Conservation (phyloP, 2,888 invertebrate genomes). For the Melitaea athalia region DNA sequence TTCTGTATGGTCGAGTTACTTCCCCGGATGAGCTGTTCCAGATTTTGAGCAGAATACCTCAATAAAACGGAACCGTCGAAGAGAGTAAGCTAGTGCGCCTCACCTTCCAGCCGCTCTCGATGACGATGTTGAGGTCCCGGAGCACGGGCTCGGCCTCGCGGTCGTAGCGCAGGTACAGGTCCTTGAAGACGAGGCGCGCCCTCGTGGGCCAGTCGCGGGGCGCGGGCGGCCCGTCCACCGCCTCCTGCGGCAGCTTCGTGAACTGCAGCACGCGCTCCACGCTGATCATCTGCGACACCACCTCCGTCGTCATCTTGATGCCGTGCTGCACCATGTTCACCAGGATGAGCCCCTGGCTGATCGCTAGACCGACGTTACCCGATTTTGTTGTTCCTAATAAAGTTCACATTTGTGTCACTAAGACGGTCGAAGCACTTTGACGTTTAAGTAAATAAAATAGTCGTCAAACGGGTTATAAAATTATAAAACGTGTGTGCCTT, state of each 20-base stretch:
- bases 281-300: slow-evolving; percentile 89
- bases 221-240: slow-evolving; percentile 83
- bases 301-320: slow-evolving; percentile 90
- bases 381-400: slow-evolving; percentile 79
- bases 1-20: no score
- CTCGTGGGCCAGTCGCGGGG: slow-evolving; percentile 83
- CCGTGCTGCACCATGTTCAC: slow-evolving; percentile 92
- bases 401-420: background rate
- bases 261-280: slow-evolving; percentile 93
- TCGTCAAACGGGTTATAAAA: no score
- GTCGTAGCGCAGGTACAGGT: slow-evolving; percentile 85
- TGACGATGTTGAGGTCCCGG: slow-evolving; percentile 84
- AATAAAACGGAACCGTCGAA: no score
- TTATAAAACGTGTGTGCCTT: no score
- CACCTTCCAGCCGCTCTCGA: slow-evolving; percentile 86
- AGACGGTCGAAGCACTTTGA: no score
- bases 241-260: slow-evolving; percentile 87
- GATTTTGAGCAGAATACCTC: no score
- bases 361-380: slow-evolving; percentile 87
- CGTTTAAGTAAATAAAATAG: no score
- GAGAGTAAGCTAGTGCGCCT: slow-evolving; percentile 19
- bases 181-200: slow-evolving; percentile 83
- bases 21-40: no score
- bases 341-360: slow-evolving; percentile 87
- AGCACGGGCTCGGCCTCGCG: slow-evolving; percentile 85